Evolutionary conservation across 2,113 vertebrate genomes (phyloP).

Genomic region (Turnix velox): DNA sequence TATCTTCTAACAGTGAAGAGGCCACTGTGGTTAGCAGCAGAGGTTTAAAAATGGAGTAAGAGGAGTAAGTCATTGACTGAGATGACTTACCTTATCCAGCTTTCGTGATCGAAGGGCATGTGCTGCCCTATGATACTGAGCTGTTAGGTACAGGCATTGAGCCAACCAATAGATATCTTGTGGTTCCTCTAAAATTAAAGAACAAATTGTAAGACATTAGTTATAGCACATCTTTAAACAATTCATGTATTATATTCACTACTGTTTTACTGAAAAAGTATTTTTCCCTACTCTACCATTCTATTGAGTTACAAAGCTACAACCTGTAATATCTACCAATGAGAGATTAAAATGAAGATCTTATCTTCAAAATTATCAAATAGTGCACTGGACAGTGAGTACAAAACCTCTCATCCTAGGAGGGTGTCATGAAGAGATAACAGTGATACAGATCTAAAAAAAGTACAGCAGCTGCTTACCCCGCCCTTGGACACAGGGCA

Average conservation of each 20-base stretch:
- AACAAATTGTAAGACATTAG: background rate
- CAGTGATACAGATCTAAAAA: background rate
- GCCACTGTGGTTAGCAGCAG: background rate
- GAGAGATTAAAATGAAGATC: background rate
- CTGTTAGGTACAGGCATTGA: constrained; percentile 95
- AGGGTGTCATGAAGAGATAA: background rate
- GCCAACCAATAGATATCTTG: constrained; percentile 98
- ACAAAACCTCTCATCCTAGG: background rate
- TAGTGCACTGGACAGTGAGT: background rate
- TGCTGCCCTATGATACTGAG: constrained; percentile 96
- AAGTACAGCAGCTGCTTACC: background rate
- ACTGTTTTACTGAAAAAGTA: background rate
- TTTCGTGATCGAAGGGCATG: constrained; percentile 93
- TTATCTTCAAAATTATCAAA: background rate
- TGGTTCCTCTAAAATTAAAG: constrained; percentile 82
- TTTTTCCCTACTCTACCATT: background rate
- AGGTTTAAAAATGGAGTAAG: background rate
- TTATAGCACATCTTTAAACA: background rate
- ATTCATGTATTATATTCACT: background rate
- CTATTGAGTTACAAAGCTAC: background rate
- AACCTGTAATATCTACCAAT: background rate
- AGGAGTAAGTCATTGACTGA: background rate
- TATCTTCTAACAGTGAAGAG: background rate
- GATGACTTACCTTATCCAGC: constrained; percentile 86
- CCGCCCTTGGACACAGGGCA: background rate